Percentiles rank a stretch among this genome's conserved stretches.
Evolutionary conservation across 2,888 invertebrate species (phyloP).

Genomic region (Chorisops tibialis): DNA sequence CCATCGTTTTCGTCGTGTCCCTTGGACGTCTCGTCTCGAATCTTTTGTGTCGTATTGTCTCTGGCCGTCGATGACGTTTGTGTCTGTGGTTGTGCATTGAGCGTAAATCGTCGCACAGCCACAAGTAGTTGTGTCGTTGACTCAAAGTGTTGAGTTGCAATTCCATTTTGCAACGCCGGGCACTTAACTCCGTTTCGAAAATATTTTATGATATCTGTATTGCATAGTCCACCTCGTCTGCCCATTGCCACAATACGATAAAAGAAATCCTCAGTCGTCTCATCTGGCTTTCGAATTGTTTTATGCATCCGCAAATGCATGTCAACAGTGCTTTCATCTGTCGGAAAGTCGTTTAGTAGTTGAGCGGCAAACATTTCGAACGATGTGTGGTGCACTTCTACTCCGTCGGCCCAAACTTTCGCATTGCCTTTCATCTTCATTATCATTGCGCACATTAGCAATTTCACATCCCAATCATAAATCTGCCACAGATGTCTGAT

Average conservation of each 20-base stretch:
- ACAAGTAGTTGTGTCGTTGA: not conserved
- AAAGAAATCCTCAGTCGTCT: not conserved
- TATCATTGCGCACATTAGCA: not conserved
- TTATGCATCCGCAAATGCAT: not conserved
- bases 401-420: slow-evolving; percentile 1
- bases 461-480: too few species aligned
- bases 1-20: not conserved
- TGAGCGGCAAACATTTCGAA: not conserved
- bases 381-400: not conserved
- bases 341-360: not conserved
- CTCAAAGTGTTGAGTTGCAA: not conserved
- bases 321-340: not conserved
- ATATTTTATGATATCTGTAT: not conserved
- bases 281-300: not conserved
- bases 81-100: too few species aligned
- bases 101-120: not conserved
- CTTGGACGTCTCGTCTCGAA: not conserved
- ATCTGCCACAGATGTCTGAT: too few species aligned
- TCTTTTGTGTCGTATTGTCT: not conserved
- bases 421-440: not conserved
- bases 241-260: slow-evolving; percentile 1
- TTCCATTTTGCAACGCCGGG: not conserved
- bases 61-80: not conserved
- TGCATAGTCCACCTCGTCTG: not conserved
- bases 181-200: not conserved